phyloP scores from a whole-genome alignment of 2,797 vertebrate genomes.

The Cynopterus sphinx region DNA sequence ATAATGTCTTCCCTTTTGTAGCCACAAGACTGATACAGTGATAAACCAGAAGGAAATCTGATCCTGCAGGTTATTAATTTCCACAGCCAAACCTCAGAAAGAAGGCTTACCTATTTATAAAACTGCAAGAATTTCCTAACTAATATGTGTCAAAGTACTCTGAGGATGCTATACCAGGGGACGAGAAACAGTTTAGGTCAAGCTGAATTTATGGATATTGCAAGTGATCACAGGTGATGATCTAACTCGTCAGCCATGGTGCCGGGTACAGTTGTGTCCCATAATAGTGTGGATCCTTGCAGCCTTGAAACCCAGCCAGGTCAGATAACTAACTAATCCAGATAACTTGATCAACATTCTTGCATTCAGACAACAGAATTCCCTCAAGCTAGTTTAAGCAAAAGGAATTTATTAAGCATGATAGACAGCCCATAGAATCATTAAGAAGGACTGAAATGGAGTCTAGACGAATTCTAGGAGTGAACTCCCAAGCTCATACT shows the following conservation, averaged over 20 bases:
- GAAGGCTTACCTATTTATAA: not conserved
- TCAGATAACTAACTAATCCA: not conserved
- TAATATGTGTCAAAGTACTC: not conserved
- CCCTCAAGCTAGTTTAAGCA: not conserved
- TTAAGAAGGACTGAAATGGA: not conserved
- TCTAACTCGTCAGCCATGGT: not conserved
- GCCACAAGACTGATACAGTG: not conserved
- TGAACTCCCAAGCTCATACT: not conserved
- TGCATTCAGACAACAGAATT: not conserved
- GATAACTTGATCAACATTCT: not conserved
- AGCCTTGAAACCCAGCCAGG: not conserved
- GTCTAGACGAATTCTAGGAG: not conserved
- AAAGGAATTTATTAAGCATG: not conserved
- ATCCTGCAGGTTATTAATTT: not conserved
- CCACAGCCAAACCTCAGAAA: not conserved
- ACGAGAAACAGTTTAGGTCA: not conserved
- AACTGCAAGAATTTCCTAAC: not conserved
- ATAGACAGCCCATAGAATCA: not conserved
- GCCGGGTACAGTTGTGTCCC: not conserved
- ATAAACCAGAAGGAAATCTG: not conserved
- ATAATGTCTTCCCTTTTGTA: not conserved
- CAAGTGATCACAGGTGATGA: not conserved
- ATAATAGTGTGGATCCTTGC: not conserved
- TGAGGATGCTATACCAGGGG: not conserved
- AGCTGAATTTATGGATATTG: not conserved